Evolutionary conservation across 2,797 vertebrate genomes (phyloP), one percentile per base, ranked within the genome.

Genomic region (Sparidentex hasta): DNA sequence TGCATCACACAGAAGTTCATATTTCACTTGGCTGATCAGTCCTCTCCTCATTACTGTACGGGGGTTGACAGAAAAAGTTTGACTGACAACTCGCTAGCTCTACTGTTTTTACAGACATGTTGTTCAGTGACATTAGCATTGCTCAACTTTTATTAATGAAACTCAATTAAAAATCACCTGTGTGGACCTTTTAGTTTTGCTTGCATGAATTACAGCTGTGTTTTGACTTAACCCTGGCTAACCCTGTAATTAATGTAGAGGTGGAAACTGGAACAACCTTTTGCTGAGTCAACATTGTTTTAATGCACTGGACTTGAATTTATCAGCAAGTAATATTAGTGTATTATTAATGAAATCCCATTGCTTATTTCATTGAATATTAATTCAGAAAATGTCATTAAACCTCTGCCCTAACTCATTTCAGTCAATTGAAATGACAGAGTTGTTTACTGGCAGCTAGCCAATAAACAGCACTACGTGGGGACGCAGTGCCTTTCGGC

Each of bases 401-500:
- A 1, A 33, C 17, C 13, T 17, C 1, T 29, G 0, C 16, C 16
- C 12, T 12, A 23, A 25, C 25, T 27, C 6, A 12, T 50, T 38
- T 38, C 12, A 50, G 17, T 21, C 9, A 13, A 1, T 25, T 55
- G 17, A 18, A 29, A 16, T 27, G 6, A 56, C 16, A 16, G 27
- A 55, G 38, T 9, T 38, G 38, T 38, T 38, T 38, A 27, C 4
- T 38, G 38, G 38, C 7, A 2, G 38, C 38, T 38, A 38, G 38
- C 38, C 7, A 7, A 51, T 20, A 46, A 46, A 47, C 46, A 52
- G 12, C 20, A 38, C 8, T 2, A 38, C 38, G 38, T 38, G 8
- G 11, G 38, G 38, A 38, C 38, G 38, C 0, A 11, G 33, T 11
- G 2, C 2, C 27, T 68, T 63, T 78, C 18, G 68, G 87, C 87